Percentiles rank a stretch among this genome's conserved stretches.
Evolutionary conservation across 2,797 vertebrate species (phyloP).

Genomic region (Echiichthys vipera): DNA sequence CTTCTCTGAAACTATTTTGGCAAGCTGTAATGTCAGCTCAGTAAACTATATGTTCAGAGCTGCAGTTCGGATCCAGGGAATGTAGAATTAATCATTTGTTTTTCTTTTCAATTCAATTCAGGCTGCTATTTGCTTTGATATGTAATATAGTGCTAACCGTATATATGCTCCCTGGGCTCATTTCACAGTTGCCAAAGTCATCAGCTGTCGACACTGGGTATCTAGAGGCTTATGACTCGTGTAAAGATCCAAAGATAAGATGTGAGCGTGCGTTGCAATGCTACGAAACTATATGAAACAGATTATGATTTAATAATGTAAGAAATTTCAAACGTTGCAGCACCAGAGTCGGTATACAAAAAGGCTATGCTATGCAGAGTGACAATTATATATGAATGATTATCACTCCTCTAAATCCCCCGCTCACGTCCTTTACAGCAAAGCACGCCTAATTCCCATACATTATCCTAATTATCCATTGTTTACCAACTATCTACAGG

Average conservation of each 20-base stretch:
- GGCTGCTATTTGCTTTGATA: conserved; percentile 34
- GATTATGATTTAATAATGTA: conserved; percentile 33
- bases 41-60: conserved; percentile 72
- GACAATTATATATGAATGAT: conserved; percentile 64
- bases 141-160: conserved; percentile 23
- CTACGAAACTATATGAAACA: conserved; percentile 30
- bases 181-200: conserved; percentile 51
- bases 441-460: conserved; percentile 62
- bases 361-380: conserved; percentile 38
- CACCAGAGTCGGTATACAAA: conserved; percentile 29
- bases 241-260: conserved; percentile 20
- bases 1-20: conserved; percentile 75
- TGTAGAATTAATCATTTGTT: conserved; percentile 67
- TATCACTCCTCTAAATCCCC: conserved; percentile 57
- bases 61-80: conserved; percentile 43
- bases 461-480: conserved; percentile 74
- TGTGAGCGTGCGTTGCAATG: neutral
- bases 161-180: conserved; percentile 11
- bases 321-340: conserved; percentile 31
- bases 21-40: conserved; percentile 72
- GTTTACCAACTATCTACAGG: conserved; percentile 73
- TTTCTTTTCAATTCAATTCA: conserved; percentile 46
- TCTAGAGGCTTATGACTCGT: conserved; percentile 45
- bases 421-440: conserved; percentile 54
- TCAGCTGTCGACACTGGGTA: conserved; percentile 59